Conservation (phyloP, 1,140 invertebrate species). For the Papilio helenus region DNA sequence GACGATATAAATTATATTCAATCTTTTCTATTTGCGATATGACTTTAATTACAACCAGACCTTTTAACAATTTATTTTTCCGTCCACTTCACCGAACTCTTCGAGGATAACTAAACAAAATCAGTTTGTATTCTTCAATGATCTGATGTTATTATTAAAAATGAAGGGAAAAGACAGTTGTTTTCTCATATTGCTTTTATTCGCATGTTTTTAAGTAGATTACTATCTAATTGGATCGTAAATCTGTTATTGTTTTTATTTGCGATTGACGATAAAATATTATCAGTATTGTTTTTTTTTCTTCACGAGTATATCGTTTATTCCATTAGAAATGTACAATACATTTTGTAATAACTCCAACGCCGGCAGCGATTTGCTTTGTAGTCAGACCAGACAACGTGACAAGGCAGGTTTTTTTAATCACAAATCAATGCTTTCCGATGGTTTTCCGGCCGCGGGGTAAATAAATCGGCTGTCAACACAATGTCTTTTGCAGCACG, state of each 20-base stretch:
- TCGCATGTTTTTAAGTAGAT: too few relatives aligned
- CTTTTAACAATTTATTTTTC: neutral
- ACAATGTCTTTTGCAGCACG: slow-evolving; percentile 53
- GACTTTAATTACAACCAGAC: neutral
- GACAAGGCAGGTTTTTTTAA: slow-evolving; percentile 67
- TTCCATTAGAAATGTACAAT: neutral
- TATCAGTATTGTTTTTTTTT: too few relatives aligned
- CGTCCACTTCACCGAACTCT: neutral
- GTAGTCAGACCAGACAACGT: slow-evolving; percentile 55
- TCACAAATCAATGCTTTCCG: slow-evolving; percentile 67
- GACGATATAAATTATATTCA: slow-evolving; percentile 41
- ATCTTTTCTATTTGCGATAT: slow-evolving; percentile 21
- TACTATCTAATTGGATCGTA: too few relatives aligned
- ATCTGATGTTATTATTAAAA: too few relatives aligned
- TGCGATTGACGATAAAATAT: too few relatives aligned
- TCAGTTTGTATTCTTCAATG: too few relatives aligned
- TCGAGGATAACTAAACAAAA: too few relatives aligned
- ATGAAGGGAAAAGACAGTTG: too few relatives aligned
- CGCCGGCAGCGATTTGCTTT: slow-evolving; percentile 37
- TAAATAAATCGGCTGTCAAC: slow-evolving; percentile 61
- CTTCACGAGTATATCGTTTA: too few relatives aligned
- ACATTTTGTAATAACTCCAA: neutral
- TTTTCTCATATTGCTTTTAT: too few relatives aligned
- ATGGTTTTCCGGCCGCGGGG: slow-evolving; percentile 52
- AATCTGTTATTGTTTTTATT: too few relatives aligned